phyloP scores from a whole-genome alignment of 2,113 vertebrate genomes.

The Equus quagga region DNA sequence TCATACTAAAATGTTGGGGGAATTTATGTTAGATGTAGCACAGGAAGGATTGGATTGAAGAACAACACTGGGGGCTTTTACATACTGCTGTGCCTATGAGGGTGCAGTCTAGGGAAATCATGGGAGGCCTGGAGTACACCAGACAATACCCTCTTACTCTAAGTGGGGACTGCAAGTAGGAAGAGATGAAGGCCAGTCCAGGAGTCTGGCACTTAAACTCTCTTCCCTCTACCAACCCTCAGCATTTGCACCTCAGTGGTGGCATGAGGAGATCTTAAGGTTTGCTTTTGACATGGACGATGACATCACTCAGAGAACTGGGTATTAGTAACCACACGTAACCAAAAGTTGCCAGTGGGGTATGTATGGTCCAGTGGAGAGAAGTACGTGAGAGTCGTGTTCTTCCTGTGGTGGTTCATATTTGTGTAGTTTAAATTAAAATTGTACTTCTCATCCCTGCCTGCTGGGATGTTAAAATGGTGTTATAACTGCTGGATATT shows the following conservation, averaged over 20 bases:
- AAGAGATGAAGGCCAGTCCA: background rate
- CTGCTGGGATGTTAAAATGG: background rate
- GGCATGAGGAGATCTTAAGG: background rate
- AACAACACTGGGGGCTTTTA: background rate
- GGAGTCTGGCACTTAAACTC: background rate
- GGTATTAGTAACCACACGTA: background rate
- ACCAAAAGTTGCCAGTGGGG: background rate
- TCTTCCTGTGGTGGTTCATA: background rate
- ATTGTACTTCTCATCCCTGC: background rate
- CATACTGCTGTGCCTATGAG: background rate
- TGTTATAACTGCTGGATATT: background rate
- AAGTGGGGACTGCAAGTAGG: background rate
- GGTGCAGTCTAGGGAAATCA: background rate
- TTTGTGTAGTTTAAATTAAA: slow-evolving; percentile 16
- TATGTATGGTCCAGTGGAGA: background rate
- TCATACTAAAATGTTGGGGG: background rate
- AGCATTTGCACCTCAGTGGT: background rate
- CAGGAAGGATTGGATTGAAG: background rate
- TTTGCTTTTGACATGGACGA: background rate
- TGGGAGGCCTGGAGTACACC: background rate
- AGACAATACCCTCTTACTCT: background rate
- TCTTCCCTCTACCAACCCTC: background rate
- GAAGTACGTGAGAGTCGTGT: background rate
- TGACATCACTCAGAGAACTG: background rate
- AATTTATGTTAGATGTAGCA: background rate